These are phyloP conservation scores for Sclerodermus sp. DNA, from an alignment of 2,888 invertebrate genomes.

Conservation along the genomic window DNA sequence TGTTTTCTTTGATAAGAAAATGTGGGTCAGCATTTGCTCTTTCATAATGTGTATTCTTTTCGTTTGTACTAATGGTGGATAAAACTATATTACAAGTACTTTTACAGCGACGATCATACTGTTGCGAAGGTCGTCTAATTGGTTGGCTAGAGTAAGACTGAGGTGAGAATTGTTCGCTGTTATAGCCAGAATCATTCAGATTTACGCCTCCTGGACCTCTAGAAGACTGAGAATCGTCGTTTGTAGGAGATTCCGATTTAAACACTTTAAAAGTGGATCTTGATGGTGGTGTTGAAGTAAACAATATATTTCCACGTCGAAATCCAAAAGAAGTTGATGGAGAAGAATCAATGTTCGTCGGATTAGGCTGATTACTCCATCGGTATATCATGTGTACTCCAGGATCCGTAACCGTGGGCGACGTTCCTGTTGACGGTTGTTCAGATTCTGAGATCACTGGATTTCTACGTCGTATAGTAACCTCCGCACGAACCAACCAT, in stretches of 20 bases:
- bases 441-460: conserved; percentile 45
- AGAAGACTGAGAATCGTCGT: conserved; percentile 24
- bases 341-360: conserved; percentile 14
- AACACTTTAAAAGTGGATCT: conserved; percentile 38
- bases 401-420: conserved; percentile 51
- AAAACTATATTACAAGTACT: conserved; percentile 72
- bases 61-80: conserved; percentile 59
- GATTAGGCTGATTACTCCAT: conserved; percentile 48
- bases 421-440: conserved; percentile 43
- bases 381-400: conserved; percentile 62
- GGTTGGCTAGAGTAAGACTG: conserved; percentile 51
- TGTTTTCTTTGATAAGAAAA: conserved; percentile 31
- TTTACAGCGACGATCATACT: conserved; percentile 62
- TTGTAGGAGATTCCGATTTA: conserved; percentile 30
- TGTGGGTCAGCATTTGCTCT: conserved; percentile 29
- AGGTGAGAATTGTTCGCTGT: conserved; percentile 61
- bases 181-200: conserved; percentile 60
- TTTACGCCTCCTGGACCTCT: conserved; percentile 16
- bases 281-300: conserved; percentile 60
- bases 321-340: conserved; percentile 52
- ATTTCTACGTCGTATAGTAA: conserved; percentile 64
- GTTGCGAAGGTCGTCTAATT: conserved; percentile 45
- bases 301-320: conserved; percentile 61
- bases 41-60: conserved; percentile 19
- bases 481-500: conserved; percentile 73